Evolutionary conservation across 1,140 invertebrate species (phyloP), one percentile per base, ranked within the genome.

Genomic region (Saccostrea glomerata): DNA sequence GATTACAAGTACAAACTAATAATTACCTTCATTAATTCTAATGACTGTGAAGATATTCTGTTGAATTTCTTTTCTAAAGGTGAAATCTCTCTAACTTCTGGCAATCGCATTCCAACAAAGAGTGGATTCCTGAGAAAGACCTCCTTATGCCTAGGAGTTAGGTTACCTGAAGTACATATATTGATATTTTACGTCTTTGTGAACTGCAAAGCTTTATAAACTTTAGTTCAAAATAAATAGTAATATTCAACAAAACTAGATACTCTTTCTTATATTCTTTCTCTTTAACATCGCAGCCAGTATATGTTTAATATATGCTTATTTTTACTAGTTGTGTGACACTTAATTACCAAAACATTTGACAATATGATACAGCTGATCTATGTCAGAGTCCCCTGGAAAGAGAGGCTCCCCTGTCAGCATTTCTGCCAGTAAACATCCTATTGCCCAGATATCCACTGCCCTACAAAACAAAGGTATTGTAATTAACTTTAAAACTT

Each of bases 81-180:
- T 36, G 93, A 92, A 12, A 92, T 89, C 63, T 94, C 93, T 82
- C 92, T 90, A 20, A 95, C 94, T 89, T 93, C 93, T 70, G 94
- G 94, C 55, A 94, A 89, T 86, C 95, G 95, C 94, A 95, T 95
- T 88, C 92, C 96, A 93, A 95, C 93, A 92, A 96, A 95, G 87
- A 96, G 92, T 30, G 96, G 95, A 91, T 96, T 96, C 89, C 96
- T 95, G 15, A 96, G 94, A 87, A 97, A 96, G 55, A 97, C 94
- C 89, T 96, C 96, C 94, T 96, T 96, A 93, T 97, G 97, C 4
- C 96, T 95, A 0, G 95, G 92, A 63, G 94, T 94, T 87, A 96
- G 91, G 90, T 95, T 95, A 82, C 95, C 95, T 96, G 89, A 15
- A 91, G 70, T 83, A 85, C 40, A 83, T 73, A 82, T 86, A 73